Evolutionary conservation across 2,113 vertebrate genomes (phyloP), one percentile per base, ranked within the genome.

Genomic region (Indicator maculatus): DNA sequence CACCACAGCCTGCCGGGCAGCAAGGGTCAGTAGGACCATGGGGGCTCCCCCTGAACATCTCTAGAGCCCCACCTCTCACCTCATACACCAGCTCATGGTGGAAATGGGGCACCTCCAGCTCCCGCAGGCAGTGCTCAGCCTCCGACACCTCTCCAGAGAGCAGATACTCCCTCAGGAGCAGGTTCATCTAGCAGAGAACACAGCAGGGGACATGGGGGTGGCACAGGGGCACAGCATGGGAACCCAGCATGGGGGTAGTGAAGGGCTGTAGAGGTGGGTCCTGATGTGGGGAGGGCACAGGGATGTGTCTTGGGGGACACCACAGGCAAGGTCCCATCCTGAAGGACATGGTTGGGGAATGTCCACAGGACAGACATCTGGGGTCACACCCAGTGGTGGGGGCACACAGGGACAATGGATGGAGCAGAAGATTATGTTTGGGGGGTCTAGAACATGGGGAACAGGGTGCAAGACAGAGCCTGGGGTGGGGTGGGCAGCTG

Each of bases 11-110:
- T 98, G 8, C 33, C 31, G 19, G 61, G 36, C 53, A 9, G 17
- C 3, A 8, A 31, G 55, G 2, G 1, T 81, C 31, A 65, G 65
- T 5, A 3, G 44, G 28, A 2, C 3, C 4, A 47, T 5, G 2
- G 31, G 28, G 2, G 5, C 6, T 9, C 12, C 13, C 5, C 52
- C 4, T 2, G 27, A 9, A 11, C 33, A 11, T 45, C 31, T 16
- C 19, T 4, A 38, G 5, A 4, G 17, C 17, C 3, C 28, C 28
- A 17, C 21, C 5, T 26, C 50, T 52, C 96, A 98, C 98, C 98
- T 99, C 98, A 11, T 98, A 99, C 69, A 98, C 98, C 19, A 99
- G 98, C 93, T 99, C 98, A n/a, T 99, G 98, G 96, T 99, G 98
- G 93, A 99, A 99, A 94, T 99, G 98, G 20, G 98, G 98, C 28